A percentile compares a stretch with the other conserved stretches of the same genome.
Evolutionary conservation across 2,888 invertebrate genomes (phyloP).

Genomic region (Gortyna flavago): DNA sequence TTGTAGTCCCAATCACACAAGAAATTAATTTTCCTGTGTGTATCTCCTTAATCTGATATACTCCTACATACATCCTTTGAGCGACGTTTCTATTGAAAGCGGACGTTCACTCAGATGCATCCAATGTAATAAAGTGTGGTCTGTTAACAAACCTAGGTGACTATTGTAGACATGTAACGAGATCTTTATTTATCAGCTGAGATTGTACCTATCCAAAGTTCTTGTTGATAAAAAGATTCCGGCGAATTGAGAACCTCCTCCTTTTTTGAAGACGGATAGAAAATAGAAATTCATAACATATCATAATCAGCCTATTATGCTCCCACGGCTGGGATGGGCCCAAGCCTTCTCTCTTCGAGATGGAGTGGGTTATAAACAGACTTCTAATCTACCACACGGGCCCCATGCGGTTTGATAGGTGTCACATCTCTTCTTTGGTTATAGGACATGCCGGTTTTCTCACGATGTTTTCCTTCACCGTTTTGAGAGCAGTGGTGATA

Average conservation of each 20-base stretch:
- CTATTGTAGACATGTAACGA: neutral
- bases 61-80: conserved; percentile 1
- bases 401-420: too few species aligned
- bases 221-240: neutral
- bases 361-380: too few species aligned
- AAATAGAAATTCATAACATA: neutral
- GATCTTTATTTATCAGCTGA: neutral
- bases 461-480: too few species aligned
- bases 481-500: too few species aligned
- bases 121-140: conserved; percentile 11
- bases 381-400: too few species aligned
- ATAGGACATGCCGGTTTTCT: too few species aligned
- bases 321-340: too few species aligned
- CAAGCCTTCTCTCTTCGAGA: too few species aligned
- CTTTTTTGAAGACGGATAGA: neutral
- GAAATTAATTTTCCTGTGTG: conserved; percentile 12
- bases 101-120: conserved; percentile 17
- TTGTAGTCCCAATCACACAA: neutral
- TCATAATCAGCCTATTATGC: too few species aligned
- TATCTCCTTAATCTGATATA: conserved; percentile 10
- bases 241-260: neutral
- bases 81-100: conserved; percentile 21
- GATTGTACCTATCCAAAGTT: neutral
- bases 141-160: neutral
- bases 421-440: too few species aligned